Base-by-base conservation (phyloP, 1,140 invertebrate species). In the Sminthurides bifidus region DNA sequence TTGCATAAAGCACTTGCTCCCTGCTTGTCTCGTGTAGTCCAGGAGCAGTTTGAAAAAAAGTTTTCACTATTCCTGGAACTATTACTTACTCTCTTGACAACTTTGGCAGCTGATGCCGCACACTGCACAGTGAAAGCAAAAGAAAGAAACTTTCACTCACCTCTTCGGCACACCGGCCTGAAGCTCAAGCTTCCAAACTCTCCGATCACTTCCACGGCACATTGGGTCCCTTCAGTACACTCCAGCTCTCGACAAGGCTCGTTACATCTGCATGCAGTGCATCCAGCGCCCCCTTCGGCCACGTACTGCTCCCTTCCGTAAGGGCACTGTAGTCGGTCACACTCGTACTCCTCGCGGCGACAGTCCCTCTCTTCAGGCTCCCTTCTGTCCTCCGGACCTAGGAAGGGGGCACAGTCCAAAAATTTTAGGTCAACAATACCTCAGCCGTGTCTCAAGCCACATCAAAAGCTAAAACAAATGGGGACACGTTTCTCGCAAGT, bases 221-320 rank as follows among this genome's bases (percentile, higher is more conserved):
- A 91, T 52, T 75, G 74, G 19, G 78, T 77, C n/a, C 72, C 77
- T 23, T 76, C 72, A 0, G 77, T 73, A 65, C 87, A 90, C 1
- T 53, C 38, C 2, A 67, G 46, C 50, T 78, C 73, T 15, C 71
- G 69, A 66, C 88, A 92, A 0, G 87, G 88, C 69, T 91, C 75
- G 46, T 75, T 72, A 67, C 89, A 92, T 10, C 77, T 71, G 67
- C 88, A 92, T n/a, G 15, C 29, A 10, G 48, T 31, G 27, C 59
- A 60, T 0, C 35, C 46, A 17, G 63, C 66, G 38, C 75, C 75
- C 21, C 77, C 70, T 19, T 71, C 68, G 57, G 81, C 81, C 1
- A 81, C 74, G 54, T 75, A 81, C n/a, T 77, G 76, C 65, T 85
- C 81, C 10, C 82, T 75, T 24, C 86, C 86, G 66, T 85, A 89